Percentiles rank a stretch among this genome's conserved stretches.
Evolutionary conservation across 2,888 invertebrate species (phyloP).

Genomic region (Folsomia candida): DNA sequence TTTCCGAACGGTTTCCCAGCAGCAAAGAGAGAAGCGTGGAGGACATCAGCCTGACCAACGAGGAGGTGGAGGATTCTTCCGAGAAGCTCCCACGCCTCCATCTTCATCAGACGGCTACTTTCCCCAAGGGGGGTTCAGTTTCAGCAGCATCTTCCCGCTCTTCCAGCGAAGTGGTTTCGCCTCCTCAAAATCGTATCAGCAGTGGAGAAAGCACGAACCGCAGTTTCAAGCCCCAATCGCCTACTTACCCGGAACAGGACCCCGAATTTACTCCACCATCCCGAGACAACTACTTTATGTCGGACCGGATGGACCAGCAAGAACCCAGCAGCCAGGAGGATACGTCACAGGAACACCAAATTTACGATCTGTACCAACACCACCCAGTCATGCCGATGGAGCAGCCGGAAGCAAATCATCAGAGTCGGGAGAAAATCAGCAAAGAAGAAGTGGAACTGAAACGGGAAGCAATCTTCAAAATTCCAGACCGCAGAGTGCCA

Average conservation of each 20-base stretch:
- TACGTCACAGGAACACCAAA: neutral
- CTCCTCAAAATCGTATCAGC: neutral
- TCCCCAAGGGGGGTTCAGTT: neutral
- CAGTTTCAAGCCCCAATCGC: neutral
- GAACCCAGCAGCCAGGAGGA: neutral
- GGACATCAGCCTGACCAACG: no score
- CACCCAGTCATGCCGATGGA: conserved; percentile 10
- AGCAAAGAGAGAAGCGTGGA: neutral
- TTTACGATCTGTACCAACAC: neutral
- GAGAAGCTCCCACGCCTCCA: no score
- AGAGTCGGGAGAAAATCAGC: neutral
- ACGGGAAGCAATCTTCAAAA: no score
- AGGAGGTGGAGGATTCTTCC: neutral
- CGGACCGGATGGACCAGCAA: conserved; percentile 16
- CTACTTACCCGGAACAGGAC: neutral
- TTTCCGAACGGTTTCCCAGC: neutral
- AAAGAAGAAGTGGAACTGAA: neutral
- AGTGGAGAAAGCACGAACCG: conserved; percentile 20
- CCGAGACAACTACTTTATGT: neutral
- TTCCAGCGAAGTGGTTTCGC: neutral
- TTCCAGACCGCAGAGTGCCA: neutral
- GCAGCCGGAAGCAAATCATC: neutral
- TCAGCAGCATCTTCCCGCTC: neutral
- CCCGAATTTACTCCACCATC: neutral
- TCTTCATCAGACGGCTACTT: no score